phyloP scores from a whole-genome alignment of 2,888 invertebrate genomes.

The Oxyscelio sp. region DNA sequence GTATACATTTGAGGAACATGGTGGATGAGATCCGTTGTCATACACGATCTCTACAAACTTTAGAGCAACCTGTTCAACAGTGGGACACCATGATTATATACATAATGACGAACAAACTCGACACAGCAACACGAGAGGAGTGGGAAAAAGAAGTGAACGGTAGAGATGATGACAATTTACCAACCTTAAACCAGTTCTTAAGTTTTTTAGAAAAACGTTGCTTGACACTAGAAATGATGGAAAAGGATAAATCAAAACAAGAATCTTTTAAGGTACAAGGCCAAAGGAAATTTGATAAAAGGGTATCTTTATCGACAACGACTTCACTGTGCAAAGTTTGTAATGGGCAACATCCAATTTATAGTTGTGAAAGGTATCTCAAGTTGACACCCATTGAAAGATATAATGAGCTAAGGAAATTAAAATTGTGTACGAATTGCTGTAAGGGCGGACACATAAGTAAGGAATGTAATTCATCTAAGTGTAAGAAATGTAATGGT shows the following conservation, averaged over 20 bases:
- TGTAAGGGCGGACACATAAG: neutral
- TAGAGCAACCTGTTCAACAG: too few species aligned
- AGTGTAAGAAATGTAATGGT: conserved; percentile 11
- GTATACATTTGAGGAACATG: neutral
- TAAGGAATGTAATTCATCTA: conserved; percentile 24
- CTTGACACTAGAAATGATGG: conserved; percentile 15
- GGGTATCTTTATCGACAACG: neutral
- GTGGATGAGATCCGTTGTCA: neutral
- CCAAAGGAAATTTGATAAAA: neutral
- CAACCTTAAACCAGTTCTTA: neutral
- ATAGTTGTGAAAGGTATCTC: neutral
- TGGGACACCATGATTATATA: neutral
- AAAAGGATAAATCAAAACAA: neutral
- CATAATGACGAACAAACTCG: neutral
- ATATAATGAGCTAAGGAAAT: neutral
- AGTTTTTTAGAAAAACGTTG: conserved; percentile 11
- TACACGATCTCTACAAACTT: neutral
- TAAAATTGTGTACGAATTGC: conserved; percentile 17
- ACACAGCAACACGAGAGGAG: neutral
- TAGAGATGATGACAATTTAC: neutral
- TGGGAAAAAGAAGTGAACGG: neutral
- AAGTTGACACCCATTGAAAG: neutral
- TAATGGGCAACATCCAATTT: conserved; percentile 1
- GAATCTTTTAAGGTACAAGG: neutral
- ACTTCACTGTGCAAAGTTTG: neutral